These are phyloP conservation scores for Heptranchias perlo DNA, from an alignment of 2,113 vertebrate genomes.

Conservation along the genomic window DNA sequence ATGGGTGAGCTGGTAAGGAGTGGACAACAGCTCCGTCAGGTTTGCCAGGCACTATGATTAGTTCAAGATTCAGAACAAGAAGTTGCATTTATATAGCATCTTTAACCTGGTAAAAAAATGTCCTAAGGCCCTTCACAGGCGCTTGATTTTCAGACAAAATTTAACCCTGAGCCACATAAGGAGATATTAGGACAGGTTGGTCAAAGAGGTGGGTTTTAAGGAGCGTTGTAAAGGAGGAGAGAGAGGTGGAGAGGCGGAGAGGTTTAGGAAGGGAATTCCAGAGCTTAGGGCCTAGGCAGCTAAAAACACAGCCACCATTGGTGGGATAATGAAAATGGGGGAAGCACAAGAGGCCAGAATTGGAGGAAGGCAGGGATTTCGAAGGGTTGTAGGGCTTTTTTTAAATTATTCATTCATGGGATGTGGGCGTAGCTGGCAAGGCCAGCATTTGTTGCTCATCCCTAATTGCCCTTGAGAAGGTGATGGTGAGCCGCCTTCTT, in stretches of 20 bases:
- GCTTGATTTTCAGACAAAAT: neutral
- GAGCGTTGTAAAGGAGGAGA: no score
- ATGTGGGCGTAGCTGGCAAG: no score
- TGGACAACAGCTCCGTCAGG: neutral
- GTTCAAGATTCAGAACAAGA: neutral
- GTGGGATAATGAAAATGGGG: neutral
- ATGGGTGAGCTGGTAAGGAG: neutral
- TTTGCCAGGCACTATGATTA: neutral
- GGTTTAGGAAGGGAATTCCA: neutral
- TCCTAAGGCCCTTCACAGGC: neutral
- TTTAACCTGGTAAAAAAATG: neutral
- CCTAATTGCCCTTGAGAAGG: no score
- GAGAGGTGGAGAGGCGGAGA: neutral
- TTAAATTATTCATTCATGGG: no score
- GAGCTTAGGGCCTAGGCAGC: neutral
- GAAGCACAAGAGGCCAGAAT: neutral
- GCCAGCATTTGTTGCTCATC: no score
- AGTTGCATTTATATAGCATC: neutral
- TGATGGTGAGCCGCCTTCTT: no score
- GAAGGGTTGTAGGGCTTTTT: neutral
- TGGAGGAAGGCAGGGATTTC: neutral
- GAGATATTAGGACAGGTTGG: neutral
- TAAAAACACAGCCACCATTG: neutral
- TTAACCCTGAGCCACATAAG: neutral
- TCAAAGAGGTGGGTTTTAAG: neutral